Conservation (phyloP, 2,888 invertebrate species). For the Lissonota sp. region DNA sequence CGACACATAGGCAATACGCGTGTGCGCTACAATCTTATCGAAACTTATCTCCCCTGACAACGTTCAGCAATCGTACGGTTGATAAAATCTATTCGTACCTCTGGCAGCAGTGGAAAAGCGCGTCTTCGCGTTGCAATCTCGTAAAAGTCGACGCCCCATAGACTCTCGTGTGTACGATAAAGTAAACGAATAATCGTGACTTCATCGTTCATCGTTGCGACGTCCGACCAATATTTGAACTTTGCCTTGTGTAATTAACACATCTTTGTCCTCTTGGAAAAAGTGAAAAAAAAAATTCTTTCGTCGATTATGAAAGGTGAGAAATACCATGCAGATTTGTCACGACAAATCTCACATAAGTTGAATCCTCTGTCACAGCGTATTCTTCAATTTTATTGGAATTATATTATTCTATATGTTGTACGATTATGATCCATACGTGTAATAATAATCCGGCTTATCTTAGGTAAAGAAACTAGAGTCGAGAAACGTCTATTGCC, state of each 20-base stretch:
- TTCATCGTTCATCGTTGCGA: slow-evolving; percentile 24
- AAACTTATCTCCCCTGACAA: slow-evolving; percentile 71
- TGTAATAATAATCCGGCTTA: slow-evolving; percentile 24
- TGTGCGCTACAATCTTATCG: slow-evolving; percentile 75
- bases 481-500: background rate
- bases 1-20: slow-evolving; percentile 20
- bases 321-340: slow-evolving; percentile 19
- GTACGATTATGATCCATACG: slow-evolving; percentile 9
- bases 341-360: background rate
- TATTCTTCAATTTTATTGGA: background rate
- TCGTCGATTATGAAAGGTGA: slow-evolving; percentile 26
- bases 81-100: slow-evolving; percentile 40
- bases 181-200: slow-evolving; percentile 11
- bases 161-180: background rate
- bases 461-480: slow-evolving; percentile 4
- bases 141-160: background rate
- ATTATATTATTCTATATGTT: slow-evolving; percentile 16
- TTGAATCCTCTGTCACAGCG: background rate
- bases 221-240: slow-evolving; percentile 69
- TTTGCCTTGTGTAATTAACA: slow-evolving; percentile 57
- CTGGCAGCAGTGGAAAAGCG: background rate
- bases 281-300: slow-evolving; percentile 1
- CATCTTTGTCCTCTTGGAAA: slow-evolving; percentile 36
- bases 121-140: background rate
- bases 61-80: slow-evolving; percentile 36